Percentiles rank a stretch among this genome's conserved stretches.
phyloP scores from a whole-genome alignment of 2,113 vertebrate genomes.

The Ochotona princeps region DNA sequence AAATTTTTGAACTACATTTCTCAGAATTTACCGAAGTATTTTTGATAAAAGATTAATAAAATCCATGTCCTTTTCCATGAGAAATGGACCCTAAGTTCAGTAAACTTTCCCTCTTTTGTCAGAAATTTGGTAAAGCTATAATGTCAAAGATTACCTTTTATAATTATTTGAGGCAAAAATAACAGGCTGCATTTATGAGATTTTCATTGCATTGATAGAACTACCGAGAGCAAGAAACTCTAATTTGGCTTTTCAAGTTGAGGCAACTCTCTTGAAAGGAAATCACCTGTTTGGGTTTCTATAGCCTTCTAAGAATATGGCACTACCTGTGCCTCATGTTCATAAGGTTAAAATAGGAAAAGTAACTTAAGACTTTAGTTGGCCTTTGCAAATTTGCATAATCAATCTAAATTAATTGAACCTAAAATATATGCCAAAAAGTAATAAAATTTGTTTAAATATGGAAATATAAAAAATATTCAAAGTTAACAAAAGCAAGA shows the following conservation, averaged over 20 bases:
- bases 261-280: background rate
- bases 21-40: background rate
- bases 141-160: background rate
- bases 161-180: background rate
- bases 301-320: background rate
- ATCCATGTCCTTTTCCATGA: background rate
- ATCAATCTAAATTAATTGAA: background rate
- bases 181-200: background rate
- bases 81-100: background rate
- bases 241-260: background rate
- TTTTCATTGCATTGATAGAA: background rate
- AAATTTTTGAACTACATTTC: background rate
- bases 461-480: background rate
- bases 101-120: background rate
- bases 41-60: background rate
- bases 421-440: background rate
- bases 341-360: background rate
- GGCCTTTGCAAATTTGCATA: background rate
- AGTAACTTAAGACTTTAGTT: background rate
- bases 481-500: background rate
- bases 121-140: background rate
- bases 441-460: background rate
- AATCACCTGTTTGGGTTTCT: background rate
- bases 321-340: background rate
- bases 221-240: background rate